Percentiles rank a stretch among this genome's conserved stretches.
These are phyloP conservation scores for Anoplius nigerrimus DNA, from an alignment of 2,888 invertebrate genomes.

Conservation along the genomic window DNA sequence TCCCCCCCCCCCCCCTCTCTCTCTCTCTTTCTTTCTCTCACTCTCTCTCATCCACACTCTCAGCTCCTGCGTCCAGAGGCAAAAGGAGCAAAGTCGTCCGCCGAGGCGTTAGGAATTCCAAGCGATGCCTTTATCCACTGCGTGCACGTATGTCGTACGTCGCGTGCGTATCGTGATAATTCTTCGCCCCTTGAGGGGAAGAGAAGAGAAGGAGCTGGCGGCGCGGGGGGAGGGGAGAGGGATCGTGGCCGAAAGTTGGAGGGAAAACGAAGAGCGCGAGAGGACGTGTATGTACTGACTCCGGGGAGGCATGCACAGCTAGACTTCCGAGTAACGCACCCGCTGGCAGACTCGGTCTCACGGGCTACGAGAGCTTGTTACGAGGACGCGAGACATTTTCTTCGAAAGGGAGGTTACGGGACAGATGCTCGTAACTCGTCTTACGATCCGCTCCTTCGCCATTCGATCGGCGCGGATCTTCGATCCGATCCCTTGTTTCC, in stretches of 20 bases:
- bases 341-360: not conserved
- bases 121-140: not conserved
- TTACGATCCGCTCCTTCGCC: not conserved
- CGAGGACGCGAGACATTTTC: no score
- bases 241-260: not conserved
- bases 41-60: not conserved
- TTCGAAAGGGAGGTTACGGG: no score
- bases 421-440: not conserved
- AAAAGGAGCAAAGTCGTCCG: not conserved
- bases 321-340: constrained; percentile 5
- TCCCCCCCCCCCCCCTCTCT: not conserved
- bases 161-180: constrained; percentile 5
- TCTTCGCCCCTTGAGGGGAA: not conserved
- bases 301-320: not conserved
- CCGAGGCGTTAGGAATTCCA: constrained; percentile 18
- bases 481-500: no score
- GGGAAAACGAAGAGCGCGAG: constrained; percentile 1
- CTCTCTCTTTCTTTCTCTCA: not conserved
- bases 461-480: no score
- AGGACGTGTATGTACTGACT: not conserved
- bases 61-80: not conserved
- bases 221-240: not conserved
- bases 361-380: no score
- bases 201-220: not conserved
- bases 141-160: not conserved